phyloP scores from a whole-genome alignment of 2,113 vertebrate genomes.

The Craseonycteris thonglongyai region DNA sequence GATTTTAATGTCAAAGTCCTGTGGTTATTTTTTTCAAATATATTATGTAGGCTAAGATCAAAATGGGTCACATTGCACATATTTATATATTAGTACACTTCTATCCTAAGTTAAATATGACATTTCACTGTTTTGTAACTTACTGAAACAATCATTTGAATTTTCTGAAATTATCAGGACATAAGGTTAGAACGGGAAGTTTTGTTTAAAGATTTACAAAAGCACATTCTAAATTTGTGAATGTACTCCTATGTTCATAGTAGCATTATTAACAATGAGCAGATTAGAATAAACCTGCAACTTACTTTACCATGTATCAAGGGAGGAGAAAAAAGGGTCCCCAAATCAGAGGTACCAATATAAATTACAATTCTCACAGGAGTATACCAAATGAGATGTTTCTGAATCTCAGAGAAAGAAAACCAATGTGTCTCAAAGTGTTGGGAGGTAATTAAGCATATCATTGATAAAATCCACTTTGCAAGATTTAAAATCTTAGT shows the following conservation, averaged over 20 bases:
- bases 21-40: neutral
- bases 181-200: neutral
- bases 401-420: neutral
- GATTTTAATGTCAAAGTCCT: neutral
- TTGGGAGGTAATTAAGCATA: neutral
- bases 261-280: too few species aligned
- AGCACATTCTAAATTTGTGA: neutral
- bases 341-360: neutral
- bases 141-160: neutral
- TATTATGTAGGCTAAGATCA: neutral
- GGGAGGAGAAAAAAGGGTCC: neutral
- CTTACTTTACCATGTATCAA: neutral
- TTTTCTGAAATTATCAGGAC: conserved; percentile 23
- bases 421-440: neutral
- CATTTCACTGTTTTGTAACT: conserved; percentile 14
- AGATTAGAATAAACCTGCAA: neutral
- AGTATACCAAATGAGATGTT: neutral
- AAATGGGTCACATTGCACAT: neutral
- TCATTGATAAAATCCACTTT: neutral
- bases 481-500: neutral
- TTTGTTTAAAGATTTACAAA: conserved; percentile 26
- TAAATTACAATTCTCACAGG: neutral
- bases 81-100: neutral
- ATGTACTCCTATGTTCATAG: too few species aligned
- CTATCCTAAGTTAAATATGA: conserved; percentile 12